Base-by-base conservation (phyloP, 2,888 invertebrate species). In the Drosophila colorata region DNA sequence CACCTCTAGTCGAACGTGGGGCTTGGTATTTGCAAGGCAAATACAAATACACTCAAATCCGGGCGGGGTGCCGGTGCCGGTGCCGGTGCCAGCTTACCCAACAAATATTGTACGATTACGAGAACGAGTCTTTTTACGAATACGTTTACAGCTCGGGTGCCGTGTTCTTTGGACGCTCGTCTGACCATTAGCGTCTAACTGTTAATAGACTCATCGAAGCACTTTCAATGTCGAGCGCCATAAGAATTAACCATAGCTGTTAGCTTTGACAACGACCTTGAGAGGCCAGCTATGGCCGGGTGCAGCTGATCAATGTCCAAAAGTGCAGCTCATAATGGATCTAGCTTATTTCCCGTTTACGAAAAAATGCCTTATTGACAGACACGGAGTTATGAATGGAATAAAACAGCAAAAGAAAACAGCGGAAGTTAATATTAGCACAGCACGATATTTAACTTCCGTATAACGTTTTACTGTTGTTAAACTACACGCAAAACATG, bases 231-330 rank as follows among this genome's bases (percentile, higher is more conserved):
- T 20, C 51, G 23, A 31, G 44, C 37, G 25, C 28, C 31, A 20
- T 43, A 59, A 52, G 40, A 52, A 37, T n/a, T 38, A 11, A 9
- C 18, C 33, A 18, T 25, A 44, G n/a, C 20, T 35, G 49, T 47
- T 51, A 13, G 44, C 25, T 46, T 41, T 38, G 31, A 4, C 48
- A n/a, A 33, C 52, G 82, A 69, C 83, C 80, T 85, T 80, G 72
- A 59, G 37, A 6, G 13, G 9, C 40, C 11, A 31, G 20, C 20
- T 28, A 20, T 20, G 25, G 25, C 11, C 41, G 13, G 68, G 31
- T 69, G 57, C 41, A 23, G 18, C 41, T 13, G 47, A 7, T 43
- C 37, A 53, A 52, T 37, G 74, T 67, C 37, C 38, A 60, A 73
- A 60, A 61, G 57, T 53, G 40, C 60, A 60, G 9, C 16, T 1